Conservation (phyloP, 2,888 invertebrate genomes). For the Eupithecia insigniata region DNA sequence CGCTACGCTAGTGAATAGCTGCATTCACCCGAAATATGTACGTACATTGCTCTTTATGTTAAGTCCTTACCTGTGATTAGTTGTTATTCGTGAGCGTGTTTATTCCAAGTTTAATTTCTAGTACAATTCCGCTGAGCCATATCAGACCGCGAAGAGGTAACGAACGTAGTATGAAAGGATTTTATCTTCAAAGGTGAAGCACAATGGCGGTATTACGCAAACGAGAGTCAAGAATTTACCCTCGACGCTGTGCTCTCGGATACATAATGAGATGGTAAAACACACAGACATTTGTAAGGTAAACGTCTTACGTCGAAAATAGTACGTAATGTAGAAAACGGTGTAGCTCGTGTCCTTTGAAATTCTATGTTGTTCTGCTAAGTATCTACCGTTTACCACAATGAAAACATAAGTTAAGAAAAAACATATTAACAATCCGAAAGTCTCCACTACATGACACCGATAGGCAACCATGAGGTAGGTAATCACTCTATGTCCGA, state of each 20-base stretch:
- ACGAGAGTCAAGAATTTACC: conserved; percentile 68
- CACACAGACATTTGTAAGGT: conserved; percentile 48
- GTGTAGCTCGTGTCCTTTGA: neutral
- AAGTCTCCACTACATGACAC: neutral
- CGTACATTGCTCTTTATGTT: neutral
- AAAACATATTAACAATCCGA: neutral
- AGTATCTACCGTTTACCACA: neutral
- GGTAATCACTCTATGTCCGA: neutral
- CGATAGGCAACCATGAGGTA: neutral
- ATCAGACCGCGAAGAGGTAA: conserved; percentile 64
- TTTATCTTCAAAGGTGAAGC: conserved; percentile 73
- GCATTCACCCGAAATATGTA: neutral
- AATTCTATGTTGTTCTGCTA: neutral
- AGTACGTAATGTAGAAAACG: conserved; percentile 13
- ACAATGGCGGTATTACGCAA: conserved; percentile 70
- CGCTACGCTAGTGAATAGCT: neutral
- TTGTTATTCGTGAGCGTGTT: neutral
- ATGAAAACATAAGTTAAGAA: neutral
- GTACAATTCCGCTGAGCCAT: conserved; percentile 42
- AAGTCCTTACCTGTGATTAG: neutral
- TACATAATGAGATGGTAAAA: conserved; percentile 71
- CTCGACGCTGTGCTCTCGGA: conserved; percentile 46
- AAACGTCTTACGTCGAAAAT: conserved; percentile 25
- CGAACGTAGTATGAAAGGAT: conserved; percentile 60
- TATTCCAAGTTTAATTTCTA: conserved; percentile 33